Conservation (phyloP, 2,888 invertebrate genomes). For the Operophtera brumata region DNA sequence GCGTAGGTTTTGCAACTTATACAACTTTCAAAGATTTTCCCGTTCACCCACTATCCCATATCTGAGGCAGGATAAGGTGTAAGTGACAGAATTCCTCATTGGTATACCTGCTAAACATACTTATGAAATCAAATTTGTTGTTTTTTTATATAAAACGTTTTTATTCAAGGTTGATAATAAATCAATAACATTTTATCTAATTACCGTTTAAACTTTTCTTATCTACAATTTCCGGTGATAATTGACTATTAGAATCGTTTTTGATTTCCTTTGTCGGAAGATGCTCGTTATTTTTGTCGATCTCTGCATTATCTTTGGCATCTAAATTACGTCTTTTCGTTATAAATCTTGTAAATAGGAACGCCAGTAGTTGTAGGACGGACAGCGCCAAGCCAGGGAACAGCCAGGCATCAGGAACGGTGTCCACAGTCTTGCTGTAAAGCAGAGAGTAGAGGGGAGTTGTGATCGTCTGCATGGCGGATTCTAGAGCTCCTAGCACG, state of each 20-base stretch:
- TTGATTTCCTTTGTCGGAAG: slow-evolving; percentile 15
- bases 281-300: slow-evolving; percentile 11
- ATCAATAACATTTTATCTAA: neutral
- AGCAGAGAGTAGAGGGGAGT: slow-evolving; percentile 70
- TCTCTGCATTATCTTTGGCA: slow-evolving; percentile 18
- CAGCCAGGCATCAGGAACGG: slow-evolving; percentile 68
- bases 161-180: neutral
- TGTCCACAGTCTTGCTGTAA: slow-evolving; percentile 65
- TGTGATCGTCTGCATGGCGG: slow-evolving; percentile 67
- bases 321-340: slow-evolving; percentile 17
- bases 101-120: too few species aligned
- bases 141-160: neutral
- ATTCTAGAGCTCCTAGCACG: slow-evolving; percentile 70
- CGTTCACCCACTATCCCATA: too few species aligned
- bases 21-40: too few species aligned
- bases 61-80: too few species aligned
- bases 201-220: slow-evolving; percentile 5
- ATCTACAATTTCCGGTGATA: slow-evolving; percentile 16
- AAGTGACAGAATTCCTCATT: too few species aligned
- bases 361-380: slow-evolving; percentile 58
- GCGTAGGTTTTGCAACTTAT: too few species aligned
- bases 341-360: slow-evolving; percentile 51
- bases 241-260: slow-evolving; percentile 7
- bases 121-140: too few species aligned
- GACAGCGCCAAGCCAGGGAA: slow-evolving; percentile 61